phyloP scores from a whole-genome alignment of 2,113 vertebrate genomes.

The Mohoua ochrocephala region DNA sequence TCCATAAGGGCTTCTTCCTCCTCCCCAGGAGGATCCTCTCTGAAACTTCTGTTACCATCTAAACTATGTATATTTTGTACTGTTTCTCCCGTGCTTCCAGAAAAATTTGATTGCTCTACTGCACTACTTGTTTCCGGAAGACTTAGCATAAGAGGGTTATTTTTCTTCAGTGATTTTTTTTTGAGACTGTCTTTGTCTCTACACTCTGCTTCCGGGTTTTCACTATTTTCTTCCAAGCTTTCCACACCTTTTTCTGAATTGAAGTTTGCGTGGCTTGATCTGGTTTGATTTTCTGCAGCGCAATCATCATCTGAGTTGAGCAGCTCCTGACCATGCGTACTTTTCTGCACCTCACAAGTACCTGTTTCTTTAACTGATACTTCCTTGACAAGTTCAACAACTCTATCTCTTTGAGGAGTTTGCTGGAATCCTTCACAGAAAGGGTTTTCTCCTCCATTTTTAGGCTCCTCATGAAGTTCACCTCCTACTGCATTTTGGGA shows the following conservation, averaged over 20 bases:
- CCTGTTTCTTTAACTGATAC: not conserved
- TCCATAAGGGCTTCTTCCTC: slow-evolving; percentile 56
- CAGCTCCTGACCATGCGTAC: not conserved
- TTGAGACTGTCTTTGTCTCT: not conserved
- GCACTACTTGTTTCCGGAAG: slow-evolving; percentile 40
- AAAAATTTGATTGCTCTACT: slow-evolving; percentile 2
- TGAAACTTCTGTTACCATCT: slow-evolving; percentile 25
- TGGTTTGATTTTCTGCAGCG: not conserved
- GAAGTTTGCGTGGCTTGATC: not conserved
- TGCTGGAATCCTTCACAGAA: slow-evolving; percentile 10
- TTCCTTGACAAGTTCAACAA: not conserved
- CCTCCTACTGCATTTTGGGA: not conserved
- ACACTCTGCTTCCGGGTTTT: not conserved
- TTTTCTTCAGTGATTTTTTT: not conserved
- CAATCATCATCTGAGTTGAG: not conserved
- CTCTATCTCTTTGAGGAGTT: not conserved
- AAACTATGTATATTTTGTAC: not conserved
- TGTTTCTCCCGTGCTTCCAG: not conserved
- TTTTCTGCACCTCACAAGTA: not conserved
- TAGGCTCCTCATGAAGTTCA: slow-evolving; percentile 7
- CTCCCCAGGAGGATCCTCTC: slow-evolving; percentile 15
- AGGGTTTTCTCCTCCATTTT: not conserved
- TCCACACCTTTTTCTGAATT: not conserved
- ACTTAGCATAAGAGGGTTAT: not conserved
- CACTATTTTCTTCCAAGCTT: not conserved